phyloP scores from a whole-genome alignment of 2,113 vertebrate species.

The Proteles cristata region DNA sequence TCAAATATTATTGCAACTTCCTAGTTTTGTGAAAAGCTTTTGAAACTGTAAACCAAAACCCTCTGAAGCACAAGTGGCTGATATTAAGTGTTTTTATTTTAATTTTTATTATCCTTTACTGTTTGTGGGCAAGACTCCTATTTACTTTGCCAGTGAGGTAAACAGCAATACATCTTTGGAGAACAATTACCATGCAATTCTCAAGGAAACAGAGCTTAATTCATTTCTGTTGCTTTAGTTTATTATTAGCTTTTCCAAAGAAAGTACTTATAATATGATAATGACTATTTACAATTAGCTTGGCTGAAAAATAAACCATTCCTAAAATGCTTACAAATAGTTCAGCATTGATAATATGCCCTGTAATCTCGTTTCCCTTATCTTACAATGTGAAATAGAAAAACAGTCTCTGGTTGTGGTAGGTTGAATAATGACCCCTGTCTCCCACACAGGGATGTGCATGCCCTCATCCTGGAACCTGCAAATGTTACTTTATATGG shows the following conservation, averaged over 20 bases:
- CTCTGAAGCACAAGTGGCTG: slow-evolving; percentile 73
- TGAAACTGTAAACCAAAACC: slow-evolving; percentile 82
- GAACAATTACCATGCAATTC: slow-evolving; percentile 49
- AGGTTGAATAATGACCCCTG: not conserved
- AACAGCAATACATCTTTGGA: slow-evolving; percentile 62
- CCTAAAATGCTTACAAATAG: slow-evolving; percentile 1
- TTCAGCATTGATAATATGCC: not conserved
- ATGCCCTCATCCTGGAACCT: not conserved
- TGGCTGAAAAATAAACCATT: slow-evolving; percentile 62
- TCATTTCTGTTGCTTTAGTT: slow-evolving; percentile 69
- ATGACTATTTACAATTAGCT: slow-evolving; percentile 58
- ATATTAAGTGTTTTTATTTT: slow-evolving; percentile 75
- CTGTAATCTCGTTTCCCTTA: not conserved
- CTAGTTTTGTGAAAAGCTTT: slow-evolving; percentile 77
- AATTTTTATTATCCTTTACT: slow-evolving; percentile 64
- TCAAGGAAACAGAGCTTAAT: slow-evolving; percentile 73
- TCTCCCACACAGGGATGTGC: fast-evolving
- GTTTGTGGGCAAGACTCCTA: slow-evolving; percentile 65
- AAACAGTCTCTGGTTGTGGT: not conserved
- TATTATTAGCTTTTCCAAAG: slow-evolving; percentile 70
- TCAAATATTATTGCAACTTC: slow-evolving; percentile 84
- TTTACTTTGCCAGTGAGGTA: slow-evolving; percentile 68
- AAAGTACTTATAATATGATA: slow-evolving; percentile 75
- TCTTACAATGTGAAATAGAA: not conserved
- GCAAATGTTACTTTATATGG: not conserved